Evolutionary conservation across 2,888 invertebrate genomes (phyloP), one percentile per base, ranked within the genome.

Genomic region (Hydroisotoma schaefferi): DNA sequence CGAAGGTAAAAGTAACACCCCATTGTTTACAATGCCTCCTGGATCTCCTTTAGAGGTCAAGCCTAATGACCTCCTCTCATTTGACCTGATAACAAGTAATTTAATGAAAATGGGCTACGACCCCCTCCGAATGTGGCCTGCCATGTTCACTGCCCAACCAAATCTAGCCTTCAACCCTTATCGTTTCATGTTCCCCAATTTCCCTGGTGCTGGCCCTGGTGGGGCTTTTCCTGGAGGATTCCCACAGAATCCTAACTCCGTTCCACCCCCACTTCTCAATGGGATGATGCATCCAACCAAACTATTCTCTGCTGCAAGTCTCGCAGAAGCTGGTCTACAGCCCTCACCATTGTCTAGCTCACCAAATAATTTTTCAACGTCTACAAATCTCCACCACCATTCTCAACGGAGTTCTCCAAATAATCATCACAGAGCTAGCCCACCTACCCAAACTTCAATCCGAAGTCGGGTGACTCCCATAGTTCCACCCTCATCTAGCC

Each of bases 61-160:
- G 55, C 70, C 70, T 22, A 69, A 68, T 57, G 71, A 72, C 56
- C 65, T 72, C 55, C 60, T 70, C 22, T 69, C 71, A 12, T 69
- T 72, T 49, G 71, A 72, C 63, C 65, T 70, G 48, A 58, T 72
- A 38, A 70, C 71, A n/a, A 53, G 71, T 25, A 69, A 71, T 61
- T 59, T 71, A 51, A 67, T 71, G 65, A 71, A 71, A 56, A 48
- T 72, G 56, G 71, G 71, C 49, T 72, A 72, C 51, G 71, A 72
- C 59, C 71, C 71, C 8, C 57, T 72, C 2, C 66, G 71, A 10
- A 61, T 72, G 37, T 72, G 71, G 71, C 71, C 71, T 48, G 68
- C 69, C 29, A 70, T 72, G 70, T 61, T 71, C 18, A 57, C 67
- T 12, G 57, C 65, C 10, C 69, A 66, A 55, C 68, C 63, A 12